Conservation (phyloP, 1,140 invertebrate species). For the Maniola jurtina region DNA sequence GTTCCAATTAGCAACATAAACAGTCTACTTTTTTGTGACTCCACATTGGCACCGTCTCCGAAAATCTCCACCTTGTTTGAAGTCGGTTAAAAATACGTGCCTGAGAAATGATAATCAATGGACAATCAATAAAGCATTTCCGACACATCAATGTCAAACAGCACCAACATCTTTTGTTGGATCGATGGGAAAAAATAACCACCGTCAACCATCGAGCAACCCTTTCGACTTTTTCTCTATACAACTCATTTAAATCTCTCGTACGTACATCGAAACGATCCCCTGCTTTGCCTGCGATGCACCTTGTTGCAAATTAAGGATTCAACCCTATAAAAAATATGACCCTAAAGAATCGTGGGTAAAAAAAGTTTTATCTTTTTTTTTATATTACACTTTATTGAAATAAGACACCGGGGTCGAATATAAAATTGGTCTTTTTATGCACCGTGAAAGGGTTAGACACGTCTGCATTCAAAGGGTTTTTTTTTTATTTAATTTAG, state of each 20-base stretch:
- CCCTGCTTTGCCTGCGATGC: slow-evolving; percentile 61
- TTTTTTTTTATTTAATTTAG: slow-evolving; percentile 60
- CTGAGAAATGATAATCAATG: slow-evolving; percentile 25
- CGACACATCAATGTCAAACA: slow-evolving; percentile 65
- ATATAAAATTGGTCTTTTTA: slow-evolving; percentile 73
- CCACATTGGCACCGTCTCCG: too few species aligned
- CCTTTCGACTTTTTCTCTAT: slow-evolving; percentile 64
- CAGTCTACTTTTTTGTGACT: too few species aligned
- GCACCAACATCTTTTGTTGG: slow-evolving; percentile 60
- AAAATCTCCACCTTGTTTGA: too few species aligned
- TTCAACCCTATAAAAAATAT: slow-evolving; percentile 68
- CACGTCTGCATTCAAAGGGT: slow-evolving; percentile 55
- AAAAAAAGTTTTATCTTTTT: slow-evolving; percentile 72
- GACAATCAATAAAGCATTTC: slow-evolving; percentile 44
- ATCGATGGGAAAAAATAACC: slow-evolving; percentile 60
- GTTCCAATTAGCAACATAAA: too few species aligned
- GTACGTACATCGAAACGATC: slow-evolving; percentile 34
- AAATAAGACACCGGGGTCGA: slow-evolving; percentile 73
- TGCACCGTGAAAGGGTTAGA: slow-evolving; percentile 63
- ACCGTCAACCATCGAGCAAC: slow-evolving; percentile 38
- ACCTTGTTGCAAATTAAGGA: slow-evolving; percentile 78
- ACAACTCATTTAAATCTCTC: slow-evolving; percentile 70
- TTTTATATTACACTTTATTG: slow-evolving; percentile 69
- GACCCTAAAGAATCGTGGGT: slow-evolving; percentile 73
- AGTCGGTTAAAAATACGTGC: slow-evolving; percentile 13